These are phyloP conservation scores for Thunnus maccoyii DNA, from an alignment of 2,113 vertebrate genomes.

Conservation along the genomic window DNA sequence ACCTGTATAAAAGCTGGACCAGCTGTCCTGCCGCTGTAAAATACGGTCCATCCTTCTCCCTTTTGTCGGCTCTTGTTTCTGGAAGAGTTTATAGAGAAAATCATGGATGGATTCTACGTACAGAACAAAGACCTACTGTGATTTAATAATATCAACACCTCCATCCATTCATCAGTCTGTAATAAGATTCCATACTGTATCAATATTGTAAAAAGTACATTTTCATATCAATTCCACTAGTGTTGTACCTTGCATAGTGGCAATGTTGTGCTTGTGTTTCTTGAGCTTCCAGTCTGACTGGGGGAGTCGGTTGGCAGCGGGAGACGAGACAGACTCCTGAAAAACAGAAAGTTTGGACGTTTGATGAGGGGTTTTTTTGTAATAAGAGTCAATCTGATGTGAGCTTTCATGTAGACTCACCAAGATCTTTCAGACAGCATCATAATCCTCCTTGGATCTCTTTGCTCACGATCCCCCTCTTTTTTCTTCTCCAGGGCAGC, in stretches of 20 bases:
- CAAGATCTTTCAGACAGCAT: slow-evolving; percentile 82
- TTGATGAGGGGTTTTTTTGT: not conserved
- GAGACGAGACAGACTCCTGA: slow-evolving; percentile 82
- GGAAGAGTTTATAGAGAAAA: slow-evolving; percentile 1
- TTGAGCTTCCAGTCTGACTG: slow-evolving; percentile 42
- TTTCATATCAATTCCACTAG: not conserved
- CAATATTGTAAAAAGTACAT: not conserved
- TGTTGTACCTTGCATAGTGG: slow-evolving; percentile 75
- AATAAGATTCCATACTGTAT: not conserved
- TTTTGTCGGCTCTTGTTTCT: slow-evolving; percentile 77
- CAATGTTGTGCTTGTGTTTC: slow-evolving; percentile 67
- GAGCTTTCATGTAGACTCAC: slow-evolving; percentile 49
- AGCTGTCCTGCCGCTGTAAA: slow-evolving; percentile 82
- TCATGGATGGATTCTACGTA: not conserved
- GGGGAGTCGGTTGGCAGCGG: slow-evolving; percentile 60
- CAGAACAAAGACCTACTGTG: not conserved
- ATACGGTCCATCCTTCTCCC: slow-evolving; percentile 58
- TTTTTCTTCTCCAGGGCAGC: slow-evolving; percentile 72
- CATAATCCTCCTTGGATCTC: slow-evolving; percentile 74
- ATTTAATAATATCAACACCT: not conserved
- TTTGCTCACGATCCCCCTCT: slow-evolving; percentile 46
- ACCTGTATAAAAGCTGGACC: slow-evolving; percentile 81
- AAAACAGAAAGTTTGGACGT: slow-evolving; percentile 4
- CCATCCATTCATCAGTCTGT: not conserved
- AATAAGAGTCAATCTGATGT: not conserved